Percentiles rank a stretch among this genome's conserved stretches.
Conservation (phyloP, 2,888 invertebrate genomes). For the Pollenia amentaria region DNA sequence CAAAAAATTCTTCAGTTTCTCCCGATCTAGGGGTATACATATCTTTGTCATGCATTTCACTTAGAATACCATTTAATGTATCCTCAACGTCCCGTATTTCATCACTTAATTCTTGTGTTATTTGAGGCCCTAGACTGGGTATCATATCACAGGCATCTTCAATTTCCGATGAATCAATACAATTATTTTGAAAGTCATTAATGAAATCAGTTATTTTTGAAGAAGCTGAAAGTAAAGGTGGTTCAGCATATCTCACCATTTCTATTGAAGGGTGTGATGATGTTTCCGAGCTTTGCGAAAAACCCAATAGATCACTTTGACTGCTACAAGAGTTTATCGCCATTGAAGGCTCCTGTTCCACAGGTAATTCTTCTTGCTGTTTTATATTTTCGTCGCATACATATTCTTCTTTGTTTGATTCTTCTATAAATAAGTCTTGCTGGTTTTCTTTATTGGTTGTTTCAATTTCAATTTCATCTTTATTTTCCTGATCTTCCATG, state of each 20-base stretch:
- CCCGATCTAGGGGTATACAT: slow-evolving; percentile 79
- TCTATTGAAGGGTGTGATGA: slow-evolving; percentile 32
- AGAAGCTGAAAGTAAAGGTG: slow-evolving; percentile 48
- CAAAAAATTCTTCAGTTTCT: slow-evolving; percentile 79
- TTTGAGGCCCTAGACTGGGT: slow-evolving; percentile 19
- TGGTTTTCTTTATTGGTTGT: not conserved
- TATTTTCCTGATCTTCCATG: slow-evolving; percentile 37
- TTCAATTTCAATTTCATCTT: not conserved
- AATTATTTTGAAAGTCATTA: slow-evolving; percentile 80
- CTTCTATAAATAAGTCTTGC: not conserved
- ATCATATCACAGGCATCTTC: slow-evolving; percentile 57
- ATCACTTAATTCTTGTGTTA: slow-evolving; percentile 67
- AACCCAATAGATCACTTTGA: slow-evolving; percentile 56
- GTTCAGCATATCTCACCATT: slow-evolving; percentile 10
- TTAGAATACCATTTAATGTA: slow-evolving; percentile 81
- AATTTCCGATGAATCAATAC: slow-evolving; percentile 75
- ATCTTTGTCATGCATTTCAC: slow-evolving; percentile 82
- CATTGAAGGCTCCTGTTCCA: not conserved
- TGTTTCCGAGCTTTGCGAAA: slow-evolving; percentile 28
- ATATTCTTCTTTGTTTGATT: not conserved
- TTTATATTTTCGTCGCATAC: not conserved
- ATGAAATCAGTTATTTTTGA: slow-evolving; percentile 79
- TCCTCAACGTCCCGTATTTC: slow-evolving; percentile 81
- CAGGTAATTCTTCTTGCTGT: not conserved
- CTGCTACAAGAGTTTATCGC: slow-evolving; percentile 11